These are phyloP conservation scores for Drosophila nr. fundita DNA, from an alignment of 2,888 invertebrate species.

Conservation along the genomic window DNA sequence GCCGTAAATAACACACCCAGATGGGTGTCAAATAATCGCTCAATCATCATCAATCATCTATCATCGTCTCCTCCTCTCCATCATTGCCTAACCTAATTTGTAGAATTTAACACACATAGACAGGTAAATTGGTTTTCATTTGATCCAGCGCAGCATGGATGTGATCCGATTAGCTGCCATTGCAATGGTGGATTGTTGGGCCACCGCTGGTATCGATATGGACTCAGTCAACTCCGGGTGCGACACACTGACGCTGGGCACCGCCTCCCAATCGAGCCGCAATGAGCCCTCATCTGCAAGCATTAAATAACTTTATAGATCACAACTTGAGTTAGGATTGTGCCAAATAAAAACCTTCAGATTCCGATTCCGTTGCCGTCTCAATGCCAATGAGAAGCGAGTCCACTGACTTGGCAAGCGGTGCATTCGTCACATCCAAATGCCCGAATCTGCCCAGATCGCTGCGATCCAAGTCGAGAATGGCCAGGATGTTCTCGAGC, in stretches of 20 bases:
- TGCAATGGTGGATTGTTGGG: constrained; percentile 87
- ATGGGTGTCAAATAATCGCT: not conserved
- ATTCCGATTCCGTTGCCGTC: constrained; percentile 88
- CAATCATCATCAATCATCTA: not conserved
- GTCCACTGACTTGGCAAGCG: constrained; percentile 86
- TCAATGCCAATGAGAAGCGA: constrained; percentile 88
- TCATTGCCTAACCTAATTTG: constrained; percentile 58
- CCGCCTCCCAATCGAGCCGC: constrained; percentile 93
- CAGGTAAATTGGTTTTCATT: constrained; percentile 56
- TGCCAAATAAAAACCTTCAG: constrained; percentile 86
- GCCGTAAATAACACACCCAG: constrained; percentile 10
- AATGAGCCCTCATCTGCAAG: constrained; percentile 87
- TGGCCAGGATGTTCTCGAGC: constrained; percentile 89
- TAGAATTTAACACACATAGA: constrained; percentile 54
- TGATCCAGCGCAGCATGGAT: constrained; percentile 89
- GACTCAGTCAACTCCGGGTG: constrained; percentile 76
- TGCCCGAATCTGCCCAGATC: constrained; percentile 90
- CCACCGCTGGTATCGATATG: constrained; percentile 71
- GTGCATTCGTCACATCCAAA: constrained; percentile 86
- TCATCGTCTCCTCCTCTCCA: not conserved
- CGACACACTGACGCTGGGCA: constrained; percentile 83
- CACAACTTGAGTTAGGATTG: not conserved
- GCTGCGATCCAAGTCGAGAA: constrained; percentile 88
- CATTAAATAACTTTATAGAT: not conserved
- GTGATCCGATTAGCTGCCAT: constrained; percentile 93